phyloP scores from a whole-genome alignment of 2,797 vertebrate genomes.

The Centroberyx gerrardi region DNA sequence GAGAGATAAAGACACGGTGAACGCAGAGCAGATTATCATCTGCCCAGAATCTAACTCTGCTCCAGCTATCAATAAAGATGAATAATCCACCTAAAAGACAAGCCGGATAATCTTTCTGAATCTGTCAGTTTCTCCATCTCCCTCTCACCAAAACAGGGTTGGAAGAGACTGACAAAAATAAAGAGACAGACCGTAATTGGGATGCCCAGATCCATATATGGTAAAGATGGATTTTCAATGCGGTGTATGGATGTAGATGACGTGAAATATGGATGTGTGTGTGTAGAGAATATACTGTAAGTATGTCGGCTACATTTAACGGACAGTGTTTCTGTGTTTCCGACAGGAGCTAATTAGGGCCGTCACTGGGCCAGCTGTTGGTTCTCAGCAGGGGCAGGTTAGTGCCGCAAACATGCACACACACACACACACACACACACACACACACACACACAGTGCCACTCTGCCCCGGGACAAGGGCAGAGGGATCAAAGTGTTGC shows the following conservation, averaged over 20 bases:
- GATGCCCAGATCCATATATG: constrained; percentile 28
- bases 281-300: constrained; percentile 18
- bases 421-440: constrained; percentile 5
- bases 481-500: constrained; percentile 16
- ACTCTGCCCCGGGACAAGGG: constrained; percentile 21
- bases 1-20: constrained; percentile 29
- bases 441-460: constrained; percentile 4
- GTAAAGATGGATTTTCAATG: constrained; percentile 46
- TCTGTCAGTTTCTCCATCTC: constrained; percentile 10
- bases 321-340: constrained; percentile 19
- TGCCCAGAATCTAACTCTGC: constrained; percentile 30
- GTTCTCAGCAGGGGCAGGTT: constrained; percentile 8
- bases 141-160: constrained; percentile 2
- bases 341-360: constrained; percentile 36
- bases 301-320: constrained; percentile 24
- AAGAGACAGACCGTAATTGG: background rate
- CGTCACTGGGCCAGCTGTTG: constrained; percentile 36
- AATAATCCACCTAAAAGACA: constrained; percentile 49
- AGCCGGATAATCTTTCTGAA: constrained; percentile 8
- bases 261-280: constrained; percentile 46
- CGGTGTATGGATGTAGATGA: constrained; percentile 22
- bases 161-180: constrained; percentile 27
- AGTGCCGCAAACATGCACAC: constrained; percentile 3
- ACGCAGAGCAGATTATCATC: constrained; percentile 28
- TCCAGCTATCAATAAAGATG: constrained; percentile 42